These are phyloP conservation scores for Thyatira batis DNA, from an alignment of 2,888 invertebrate genomes.

Conservation along the genomic window DNA sequence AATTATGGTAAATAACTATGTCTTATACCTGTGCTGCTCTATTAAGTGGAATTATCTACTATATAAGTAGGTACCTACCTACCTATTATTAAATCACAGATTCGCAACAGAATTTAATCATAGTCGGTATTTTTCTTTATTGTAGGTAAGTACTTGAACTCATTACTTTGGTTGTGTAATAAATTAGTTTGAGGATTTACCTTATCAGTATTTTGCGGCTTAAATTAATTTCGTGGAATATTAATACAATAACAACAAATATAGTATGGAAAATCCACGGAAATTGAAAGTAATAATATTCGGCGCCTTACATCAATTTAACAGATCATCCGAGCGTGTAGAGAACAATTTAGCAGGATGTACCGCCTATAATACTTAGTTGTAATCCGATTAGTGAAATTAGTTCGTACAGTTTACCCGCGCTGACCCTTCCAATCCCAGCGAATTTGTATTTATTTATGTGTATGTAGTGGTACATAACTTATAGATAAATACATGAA, in stretches of 20 bases:
- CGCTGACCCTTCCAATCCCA: constrained; percentile 36
- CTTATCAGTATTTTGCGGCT: neutral
- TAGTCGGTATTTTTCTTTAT: too few species aligned
- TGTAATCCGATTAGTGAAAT: constrained; percentile 66
- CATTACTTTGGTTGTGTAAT: neutral
- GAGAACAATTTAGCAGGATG: constrained; percentile 51
- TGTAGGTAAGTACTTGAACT: neutral
- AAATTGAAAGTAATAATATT: neutral
- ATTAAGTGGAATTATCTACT: too few species aligned
- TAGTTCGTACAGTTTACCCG: constrained; percentile 43
- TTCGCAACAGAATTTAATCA: too few species aligned
- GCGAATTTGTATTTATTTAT: constrained; percentile 21
- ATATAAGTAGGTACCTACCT: too few species aligned
- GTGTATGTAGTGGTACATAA: constrained; percentile 9
- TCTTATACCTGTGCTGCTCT: too few species aligned
- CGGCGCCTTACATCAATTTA: constrained; percentile 50
- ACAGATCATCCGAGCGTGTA: constrained; percentile 43
- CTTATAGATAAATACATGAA: neutral
- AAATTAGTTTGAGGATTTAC: neutral
- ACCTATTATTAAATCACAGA: too few species aligned
- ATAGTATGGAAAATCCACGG: neutral
- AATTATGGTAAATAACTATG: too few species aligned
- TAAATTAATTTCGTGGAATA: too few species aligned
- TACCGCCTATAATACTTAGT: constrained; percentile 54
- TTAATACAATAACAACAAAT: neutral